Evolutionary conservation across 2,113 vertebrate genomes (phyloP).

Genomic region (Osmerus eperlanus): DNA sequence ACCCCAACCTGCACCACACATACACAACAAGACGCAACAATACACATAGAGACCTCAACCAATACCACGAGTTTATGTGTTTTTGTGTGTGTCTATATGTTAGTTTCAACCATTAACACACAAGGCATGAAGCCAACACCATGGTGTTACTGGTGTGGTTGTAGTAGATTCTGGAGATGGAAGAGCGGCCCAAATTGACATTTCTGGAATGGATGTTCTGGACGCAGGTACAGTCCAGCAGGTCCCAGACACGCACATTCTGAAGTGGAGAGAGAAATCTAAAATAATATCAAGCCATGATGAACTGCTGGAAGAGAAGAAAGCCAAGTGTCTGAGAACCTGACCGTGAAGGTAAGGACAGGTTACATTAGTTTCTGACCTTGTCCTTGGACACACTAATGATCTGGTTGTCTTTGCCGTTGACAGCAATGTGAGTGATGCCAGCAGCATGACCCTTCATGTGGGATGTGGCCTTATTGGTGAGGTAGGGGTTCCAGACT

Average conservation of each 20-base stretch:
- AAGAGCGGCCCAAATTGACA: not conserved
- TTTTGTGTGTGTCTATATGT: not conserved
- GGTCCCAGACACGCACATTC: conserved; percentile 2
- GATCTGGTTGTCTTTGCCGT: conserved; percentile 1
- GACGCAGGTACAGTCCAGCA: not conserved
- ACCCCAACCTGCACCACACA: not conserved
- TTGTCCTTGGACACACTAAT: conserved; percentile 2
- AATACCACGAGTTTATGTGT: too few relatives aligned
- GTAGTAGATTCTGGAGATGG: not conserved
- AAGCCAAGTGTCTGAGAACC: too few relatives aligned
- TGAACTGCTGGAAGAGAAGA: too few relatives aligned
- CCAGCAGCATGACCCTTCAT: not conserved
- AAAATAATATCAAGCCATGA: too few relatives aligned
- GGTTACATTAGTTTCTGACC: not conserved
- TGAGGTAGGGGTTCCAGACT: not conserved
- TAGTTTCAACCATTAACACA: not conserved
- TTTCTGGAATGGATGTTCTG: conserved; percentile 2
- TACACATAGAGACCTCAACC: too few relatives aligned
- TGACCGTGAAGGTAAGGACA: too few relatives aligned
- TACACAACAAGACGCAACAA: not conserved
- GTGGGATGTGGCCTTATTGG: not conserved
- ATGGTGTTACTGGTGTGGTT: conserved; percentile 3
- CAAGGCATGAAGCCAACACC: not conserved
- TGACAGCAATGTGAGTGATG: not conserved
- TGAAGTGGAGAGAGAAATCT: not conserved